Evolutionary conservation across 2,797 vertebrate genomes (phyloP), one percentile per base, ranked within the genome.

Genomic region (Erethizon dorsatum): DNA sequence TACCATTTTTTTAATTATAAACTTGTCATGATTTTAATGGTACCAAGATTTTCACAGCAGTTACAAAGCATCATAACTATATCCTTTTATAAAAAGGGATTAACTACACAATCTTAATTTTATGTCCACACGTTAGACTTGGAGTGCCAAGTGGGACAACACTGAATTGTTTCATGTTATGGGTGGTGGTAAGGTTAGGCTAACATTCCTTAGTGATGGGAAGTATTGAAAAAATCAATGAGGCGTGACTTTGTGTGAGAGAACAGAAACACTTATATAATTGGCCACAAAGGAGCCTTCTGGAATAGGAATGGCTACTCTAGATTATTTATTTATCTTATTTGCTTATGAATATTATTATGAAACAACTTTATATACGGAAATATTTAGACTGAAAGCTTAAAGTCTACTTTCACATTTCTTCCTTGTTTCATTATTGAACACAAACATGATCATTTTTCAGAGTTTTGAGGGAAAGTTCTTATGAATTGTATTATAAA

Each of bases 401-500:
- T 65, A 57, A 95, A 50, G 17, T 67, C n/a, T 41, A 65, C 22
- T 22, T 88, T 88, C 78, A 52, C 20, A 15, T 47, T 28, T 90
- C 6, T 54, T 7, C n/a, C 8, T 79, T 57, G 26, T 79, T 57
- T 41, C 28, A 73, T 83, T 93, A 79, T 45, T 41, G 47, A 65
- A 88, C 11, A 93, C 15, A 65, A 31, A 78, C 47, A 8, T 65
- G 12, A 79, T 73, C 20, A 52, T 12, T 31, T 8, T 20, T 78
- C 9, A 83, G 22, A 31, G 17, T 13, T 79, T 87, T 95, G 17
- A 22, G 3, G 52, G 73, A 13, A 2, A 41, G 82, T 83, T 95
- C 47, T 88, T 50, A 57, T 15, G 54, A 90, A 57, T 93, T 95
- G 56, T 84, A n/a, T 65, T 52, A 26, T 13, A 91, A 47, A 50